Evolutionary conservation across 2,888 invertebrate genomes (phyloP).

Genomic region (Chironomus tentans): DNA sequence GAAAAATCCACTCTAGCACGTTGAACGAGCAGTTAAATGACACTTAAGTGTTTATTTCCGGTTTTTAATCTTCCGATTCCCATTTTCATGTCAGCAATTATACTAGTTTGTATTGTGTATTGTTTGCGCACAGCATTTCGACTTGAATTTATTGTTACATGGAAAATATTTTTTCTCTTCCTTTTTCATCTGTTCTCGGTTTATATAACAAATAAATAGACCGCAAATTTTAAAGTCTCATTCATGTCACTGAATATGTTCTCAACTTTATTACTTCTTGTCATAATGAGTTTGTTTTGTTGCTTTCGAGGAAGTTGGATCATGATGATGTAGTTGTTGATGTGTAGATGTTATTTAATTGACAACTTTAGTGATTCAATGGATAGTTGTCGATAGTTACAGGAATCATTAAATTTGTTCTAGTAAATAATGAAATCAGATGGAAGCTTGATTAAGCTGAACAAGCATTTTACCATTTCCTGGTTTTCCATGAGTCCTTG

Average conservation of each 20-base stretch:
- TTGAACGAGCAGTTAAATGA: background rate
- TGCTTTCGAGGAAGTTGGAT: background rate
- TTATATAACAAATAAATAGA: background rate
- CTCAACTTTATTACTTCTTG: background rate
- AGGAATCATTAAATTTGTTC: too few species aligned
- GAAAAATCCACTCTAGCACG: background rate
- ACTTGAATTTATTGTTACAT: background rate
- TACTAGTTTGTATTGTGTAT: background rate
- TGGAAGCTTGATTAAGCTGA: too few species aligned
- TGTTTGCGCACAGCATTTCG: background rate
- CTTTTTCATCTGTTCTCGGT: background rate
- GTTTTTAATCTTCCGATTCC: slow-evolving; percentile 6
- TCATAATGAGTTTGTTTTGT: background rate
- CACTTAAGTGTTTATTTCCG: slow-evolving; percentile 20
- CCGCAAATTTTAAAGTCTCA: background rate
- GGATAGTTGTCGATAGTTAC: too few species aligned
- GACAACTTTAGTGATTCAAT: too few species aligned
- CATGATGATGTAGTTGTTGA: background rate
- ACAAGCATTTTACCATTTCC: too few species aligned
- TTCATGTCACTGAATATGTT: background rate
- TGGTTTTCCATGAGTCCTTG: too few species aligned
- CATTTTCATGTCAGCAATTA: slow-evolving; percentile 1
- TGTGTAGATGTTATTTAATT: background rate
- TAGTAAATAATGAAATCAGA: too few species aligned
- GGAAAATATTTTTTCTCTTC: background rate